Percentiles rank a stretch among this genome's conserved stretches.
These are phyloP conservation scores for Xylota sylvarum DNA, from an alignment of 2,888 invertebrate species.

Conservation along the genomic window DNA sequence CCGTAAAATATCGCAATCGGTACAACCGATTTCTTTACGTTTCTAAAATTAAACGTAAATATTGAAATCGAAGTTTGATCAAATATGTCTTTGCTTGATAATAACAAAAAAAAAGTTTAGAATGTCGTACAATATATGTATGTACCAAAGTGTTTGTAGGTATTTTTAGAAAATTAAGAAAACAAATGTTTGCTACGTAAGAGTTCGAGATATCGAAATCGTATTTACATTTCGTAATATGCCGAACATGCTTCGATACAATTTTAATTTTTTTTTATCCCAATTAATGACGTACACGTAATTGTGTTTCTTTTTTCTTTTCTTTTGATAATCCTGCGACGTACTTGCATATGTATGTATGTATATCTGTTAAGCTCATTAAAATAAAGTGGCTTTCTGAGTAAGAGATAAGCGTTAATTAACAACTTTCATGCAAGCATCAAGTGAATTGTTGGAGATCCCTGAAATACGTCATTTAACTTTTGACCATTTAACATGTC, in stretches of 20 bases:
- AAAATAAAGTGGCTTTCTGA: not conserved
- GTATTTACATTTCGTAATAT: no score
- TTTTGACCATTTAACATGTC: not conserved
- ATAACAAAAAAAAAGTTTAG: no score
- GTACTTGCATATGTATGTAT: no score
- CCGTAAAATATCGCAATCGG: not conserved
- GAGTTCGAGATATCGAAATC: no score
- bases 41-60: constrained; percentile 22
- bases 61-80: constrained; percentile 16
- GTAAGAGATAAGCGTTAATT: not conserved
- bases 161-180: no score
- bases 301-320: not conserved
- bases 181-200: no score
- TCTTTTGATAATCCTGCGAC: not conserved
- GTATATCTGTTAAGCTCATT: not conserved
- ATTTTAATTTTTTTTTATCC: not conserved
- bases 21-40: not conserved
- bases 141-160: not conserved
- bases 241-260: no score
- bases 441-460: not conserved
- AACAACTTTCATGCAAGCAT: not conserved
- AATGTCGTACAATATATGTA: no score
- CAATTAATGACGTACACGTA: no score
- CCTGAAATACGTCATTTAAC: not conserved
- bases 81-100: constrained; percentile 1